phyloP scores from a whole-genome alignment of 2,113 vertebrate genomes.

The Proterorhinus semilunaris region DNA sequence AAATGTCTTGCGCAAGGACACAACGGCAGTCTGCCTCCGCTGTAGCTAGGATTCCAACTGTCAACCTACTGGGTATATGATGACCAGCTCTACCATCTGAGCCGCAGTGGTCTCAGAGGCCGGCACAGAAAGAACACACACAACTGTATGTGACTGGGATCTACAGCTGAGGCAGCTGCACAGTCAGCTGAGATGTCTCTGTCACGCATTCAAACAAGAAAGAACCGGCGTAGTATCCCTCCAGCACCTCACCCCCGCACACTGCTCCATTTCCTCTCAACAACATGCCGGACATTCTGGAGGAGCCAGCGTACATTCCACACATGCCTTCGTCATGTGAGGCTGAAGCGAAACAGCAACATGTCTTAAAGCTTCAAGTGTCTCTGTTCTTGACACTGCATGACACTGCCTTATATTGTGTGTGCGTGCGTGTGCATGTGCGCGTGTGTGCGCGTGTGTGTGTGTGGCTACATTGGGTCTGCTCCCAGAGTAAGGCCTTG shows the following conservation, averaged over 20 bases:
- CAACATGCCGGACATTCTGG: conserved; percentile 70
- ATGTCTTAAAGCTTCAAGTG: conserved; percentile 29
- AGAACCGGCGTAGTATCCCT: conserved; percentile 43
- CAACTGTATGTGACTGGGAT: conserved; percentile 47
- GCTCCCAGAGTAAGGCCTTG: conserved; percentile 19
- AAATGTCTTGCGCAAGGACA: too few species aligned
- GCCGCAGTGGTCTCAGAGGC: conserved; percentile 31
- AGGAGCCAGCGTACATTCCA: conserved; percentile 72
- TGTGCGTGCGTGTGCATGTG: too few species aligned
- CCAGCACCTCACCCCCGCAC: not conserved
- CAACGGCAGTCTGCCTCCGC: too few species aligned
- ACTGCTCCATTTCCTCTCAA: conserved; percentile 42
- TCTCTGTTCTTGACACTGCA: conserved; percentile 10
- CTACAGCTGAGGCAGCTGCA: conserved; percentile 65
- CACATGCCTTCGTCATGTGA: conserved; percentile 51
- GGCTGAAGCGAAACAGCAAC: conserved; percentile 21
- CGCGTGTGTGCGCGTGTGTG: conserved; percentile 2
- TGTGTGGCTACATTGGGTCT: conserved; percentile 33
- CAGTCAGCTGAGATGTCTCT: conserved; percentile 59
- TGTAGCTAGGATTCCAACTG: too few species aligned
- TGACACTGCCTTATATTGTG: conserved; percentile 31
- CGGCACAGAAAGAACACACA: conserved; percentile 20
- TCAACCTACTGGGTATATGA: too few species aligned
- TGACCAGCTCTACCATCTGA: too few species aligned
- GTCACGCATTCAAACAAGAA: conserved; percentile 42